Evolutionary conservation across 2,113 vertebrate genomes (phyloP).

Genomic region (Notarius lentiginosus): DNA sequence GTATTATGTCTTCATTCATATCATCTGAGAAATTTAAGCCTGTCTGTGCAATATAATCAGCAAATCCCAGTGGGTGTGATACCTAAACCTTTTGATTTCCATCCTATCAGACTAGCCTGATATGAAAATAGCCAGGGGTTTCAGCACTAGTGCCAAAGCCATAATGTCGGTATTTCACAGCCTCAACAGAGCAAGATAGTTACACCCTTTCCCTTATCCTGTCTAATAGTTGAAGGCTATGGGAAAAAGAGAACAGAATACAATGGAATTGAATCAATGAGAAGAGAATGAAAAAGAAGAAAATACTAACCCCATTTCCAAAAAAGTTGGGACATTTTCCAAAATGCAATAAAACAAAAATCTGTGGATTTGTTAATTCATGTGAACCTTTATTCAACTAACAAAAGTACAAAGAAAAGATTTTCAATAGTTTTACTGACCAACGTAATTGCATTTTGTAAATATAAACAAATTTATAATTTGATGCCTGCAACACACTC

Average conservation of each 20-base stretch:
- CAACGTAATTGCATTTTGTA: too few species aligned
- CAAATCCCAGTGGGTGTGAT: neutral
- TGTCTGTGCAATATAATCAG: slow-evolving; percentile 9
- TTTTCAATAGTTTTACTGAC: too few species aligned
- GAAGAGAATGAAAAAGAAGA: too few species aligned
- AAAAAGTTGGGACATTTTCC: too few species aligned
- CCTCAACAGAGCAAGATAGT: neutral
- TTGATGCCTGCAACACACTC: too few species aligned
- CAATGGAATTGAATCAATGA: too few species aligned
- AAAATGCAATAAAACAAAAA: too few species aligned
- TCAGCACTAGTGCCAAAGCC: neutral
- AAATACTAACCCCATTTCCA: too few species aligned
- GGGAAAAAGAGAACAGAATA: neutral
- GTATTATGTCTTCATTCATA: slow-evolving; percentile 17
- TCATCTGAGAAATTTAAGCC: neutral
- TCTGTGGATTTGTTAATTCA: too few species aligned
- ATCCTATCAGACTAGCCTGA: neutral
- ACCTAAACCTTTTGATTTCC: neutral
- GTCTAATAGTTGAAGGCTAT: neutral
- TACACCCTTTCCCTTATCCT: neutral
- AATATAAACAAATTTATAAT: too few species aligned
- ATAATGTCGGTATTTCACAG: neutral
- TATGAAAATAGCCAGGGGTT: neutral
- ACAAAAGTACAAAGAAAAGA: too few species aligned
- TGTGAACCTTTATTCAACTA: too few species aligned